phyloP scores from a whole-genome alignment of 2,797 vertebrate species.

The Enteromius thamalakanensis region DNA sequence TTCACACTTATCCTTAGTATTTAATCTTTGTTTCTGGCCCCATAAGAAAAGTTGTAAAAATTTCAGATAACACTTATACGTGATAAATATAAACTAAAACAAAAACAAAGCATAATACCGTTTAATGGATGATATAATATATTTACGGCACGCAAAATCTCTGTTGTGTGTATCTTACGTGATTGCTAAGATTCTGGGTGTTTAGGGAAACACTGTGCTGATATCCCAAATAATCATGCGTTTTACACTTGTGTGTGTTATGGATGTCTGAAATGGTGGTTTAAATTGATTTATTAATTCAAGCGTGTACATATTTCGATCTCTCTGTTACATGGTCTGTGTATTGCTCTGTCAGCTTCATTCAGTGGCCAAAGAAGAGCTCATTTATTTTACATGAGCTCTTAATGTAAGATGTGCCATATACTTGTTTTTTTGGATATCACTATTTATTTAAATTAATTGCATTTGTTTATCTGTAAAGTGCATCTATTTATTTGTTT shows the following conservation, averaged over 20 bases:
- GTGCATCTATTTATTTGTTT: background rate
- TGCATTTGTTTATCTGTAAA: background rate
- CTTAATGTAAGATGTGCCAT: background rate
- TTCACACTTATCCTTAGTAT: background rate
- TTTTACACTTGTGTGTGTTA: background rate
- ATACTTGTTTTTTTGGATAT: background rate
- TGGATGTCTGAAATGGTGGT: background rate
- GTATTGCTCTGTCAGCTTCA: background rate
- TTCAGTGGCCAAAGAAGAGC: background rate
- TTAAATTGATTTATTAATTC: background rate
- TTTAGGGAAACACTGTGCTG: background rate
- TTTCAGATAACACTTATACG: background rate
- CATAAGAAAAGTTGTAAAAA: background rate
- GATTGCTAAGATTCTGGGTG: background rate
- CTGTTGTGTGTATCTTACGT: background rate
- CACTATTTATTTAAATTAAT: background rate
- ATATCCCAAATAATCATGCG: too few species aligned
- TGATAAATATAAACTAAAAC: background rate
- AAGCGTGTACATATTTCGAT: background rate
- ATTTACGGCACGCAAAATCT: slow-evolving; percentile 1
- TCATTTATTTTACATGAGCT: background rate
- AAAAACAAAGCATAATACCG: background rate
- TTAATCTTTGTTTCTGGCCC: background rate
- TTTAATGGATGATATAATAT: background rate
- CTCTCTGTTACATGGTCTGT: background rate